Evolutionary conservation across 2,797 vertebrate genomes (phyloP).

Genomic region (Phrynocephalus guinanensis): DNA sequence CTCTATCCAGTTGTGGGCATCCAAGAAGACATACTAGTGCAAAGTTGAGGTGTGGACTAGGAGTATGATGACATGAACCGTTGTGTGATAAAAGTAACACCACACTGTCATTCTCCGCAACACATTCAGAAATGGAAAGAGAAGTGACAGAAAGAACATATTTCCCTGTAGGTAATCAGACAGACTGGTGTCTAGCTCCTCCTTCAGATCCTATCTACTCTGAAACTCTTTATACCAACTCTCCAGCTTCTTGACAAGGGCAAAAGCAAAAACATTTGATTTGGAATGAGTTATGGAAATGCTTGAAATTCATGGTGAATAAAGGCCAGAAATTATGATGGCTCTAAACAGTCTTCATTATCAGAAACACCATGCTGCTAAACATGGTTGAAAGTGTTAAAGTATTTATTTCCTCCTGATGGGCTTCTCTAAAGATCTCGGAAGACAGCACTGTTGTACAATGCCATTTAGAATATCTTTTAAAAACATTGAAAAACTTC

Average conservation of each 20-base stretch:
- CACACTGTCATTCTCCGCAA: neutral
- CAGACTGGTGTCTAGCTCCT: neutral
- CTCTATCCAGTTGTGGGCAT: neutral
- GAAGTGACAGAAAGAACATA: slow-evolving; percentile 29
- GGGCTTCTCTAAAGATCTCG: neutral
- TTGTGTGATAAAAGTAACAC: neutral
- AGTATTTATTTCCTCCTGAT: neutral
- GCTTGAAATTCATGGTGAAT: neutral
- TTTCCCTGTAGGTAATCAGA: slow-evolving; percentile 16
- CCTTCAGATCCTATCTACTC: neutral
- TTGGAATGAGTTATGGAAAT: neutral
- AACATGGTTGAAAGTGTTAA: neutral
- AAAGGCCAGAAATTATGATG: neutral
- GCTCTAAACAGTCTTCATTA: neutral
- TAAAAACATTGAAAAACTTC: too few species aligned
- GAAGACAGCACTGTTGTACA: too few species aligned
- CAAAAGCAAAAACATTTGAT: slow-evolving; percentile 6
- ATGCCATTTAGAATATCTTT: too few species aligned
- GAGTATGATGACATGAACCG: neutral
- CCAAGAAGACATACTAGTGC: neutral
- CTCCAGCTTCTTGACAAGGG: slow-evolving; percentile 18
- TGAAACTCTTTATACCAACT: neutral
- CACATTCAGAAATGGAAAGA: slow-evolving; percentile 21
- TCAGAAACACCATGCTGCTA: neutral
- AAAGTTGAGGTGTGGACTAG: neutral